These are phyloP conservation scores for Dolomedes plantarius DNA, from an alignment of 2,888 invertebrate genomes.

Conservation along the genomic window DNA sequence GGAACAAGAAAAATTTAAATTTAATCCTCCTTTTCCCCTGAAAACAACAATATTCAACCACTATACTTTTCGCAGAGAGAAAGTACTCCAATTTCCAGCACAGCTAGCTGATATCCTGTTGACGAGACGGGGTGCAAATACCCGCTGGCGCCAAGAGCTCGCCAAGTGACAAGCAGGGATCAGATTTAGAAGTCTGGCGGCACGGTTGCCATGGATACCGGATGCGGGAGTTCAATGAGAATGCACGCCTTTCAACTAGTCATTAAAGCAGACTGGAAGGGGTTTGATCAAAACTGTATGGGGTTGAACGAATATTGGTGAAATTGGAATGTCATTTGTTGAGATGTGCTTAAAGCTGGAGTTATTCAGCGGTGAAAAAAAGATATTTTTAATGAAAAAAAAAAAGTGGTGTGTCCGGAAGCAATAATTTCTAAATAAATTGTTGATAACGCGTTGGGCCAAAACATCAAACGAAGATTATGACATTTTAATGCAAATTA, in stretches of 20 bases:
- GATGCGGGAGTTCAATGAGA: not conserved
- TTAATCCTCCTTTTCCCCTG: not conserved
- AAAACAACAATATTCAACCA: no score
- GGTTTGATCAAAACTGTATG: constrained; percentile 5
- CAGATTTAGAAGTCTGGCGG: constrained; percentile 8
- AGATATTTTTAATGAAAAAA: no score
- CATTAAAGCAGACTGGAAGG: not conserved
- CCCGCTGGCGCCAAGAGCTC: constrained; percentile 8
- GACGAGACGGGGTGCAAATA: not conserved
- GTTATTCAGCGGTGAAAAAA: no score
- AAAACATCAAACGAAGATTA: no score
- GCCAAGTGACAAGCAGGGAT: not conserved
- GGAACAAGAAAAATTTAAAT: not conserved
- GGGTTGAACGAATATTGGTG: constrained; percentile 5
- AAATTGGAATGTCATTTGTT: constrained; percentile 4
- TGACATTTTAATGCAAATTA: no score
- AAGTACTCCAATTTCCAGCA: constrained; percentile 8
- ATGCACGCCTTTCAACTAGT: constrained; percentile 5
- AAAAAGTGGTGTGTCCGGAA: no score
- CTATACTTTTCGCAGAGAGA: not conserved
- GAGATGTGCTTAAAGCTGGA: no score
- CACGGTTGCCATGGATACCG: constrained; percentile 4
- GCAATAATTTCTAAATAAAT: no score
- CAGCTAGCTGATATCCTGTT: not conserved
- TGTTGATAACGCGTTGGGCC: no score